A percentile compares a stretch with the other conserved stretches of the same genome.
Evolutionary conservation across 37 sponge, comb jelly and placozoan species (phyloP).

Genomic region (Eunapius fragilis): DNA sequence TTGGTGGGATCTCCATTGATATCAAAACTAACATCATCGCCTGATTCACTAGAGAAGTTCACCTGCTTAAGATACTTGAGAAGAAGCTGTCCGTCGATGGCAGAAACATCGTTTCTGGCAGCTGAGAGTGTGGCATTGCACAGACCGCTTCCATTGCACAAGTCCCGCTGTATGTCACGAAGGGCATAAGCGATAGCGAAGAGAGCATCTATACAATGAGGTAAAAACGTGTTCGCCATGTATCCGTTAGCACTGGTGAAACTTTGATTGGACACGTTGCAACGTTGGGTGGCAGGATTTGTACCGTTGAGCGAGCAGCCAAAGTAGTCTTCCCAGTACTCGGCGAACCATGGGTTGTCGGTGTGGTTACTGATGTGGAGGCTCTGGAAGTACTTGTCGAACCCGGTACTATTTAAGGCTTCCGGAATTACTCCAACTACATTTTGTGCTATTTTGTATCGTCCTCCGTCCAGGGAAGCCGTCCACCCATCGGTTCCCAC

Average conservation of each 20-base stretch:
- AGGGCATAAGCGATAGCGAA: conserved; percentile 55
- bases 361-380: conserved; percentile 46
- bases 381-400: conserved; percentile 52
- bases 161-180: conserved; percentile 6
- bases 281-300: background rate
- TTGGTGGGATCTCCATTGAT: conserved; percentile 4
- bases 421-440: conserved; percentile 30
- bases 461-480: conserved; percentile 5
- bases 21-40: conserved; percentile 31
- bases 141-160: conserved; percentile 6
- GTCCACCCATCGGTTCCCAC: conserved; percentile 83
- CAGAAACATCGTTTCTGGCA: background rate
- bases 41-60: conserved; percentile 16
- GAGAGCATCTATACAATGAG: conserved; percentile 58
- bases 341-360: conserved; percentile 70
- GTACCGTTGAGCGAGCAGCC: conserved; percentile 33
- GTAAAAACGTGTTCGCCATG: conserved; percentile 54
- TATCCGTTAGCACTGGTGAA: background rate
- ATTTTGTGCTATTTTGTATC: conserved; percentile 24
- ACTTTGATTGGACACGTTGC: conserved; percentile 9
- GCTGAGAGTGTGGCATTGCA: background rate
- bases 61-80: conserved; percentile 3
- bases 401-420: background rate
- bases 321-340: conserved; percentile 51
- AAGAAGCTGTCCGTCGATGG: background rate